phyloP scores from a whole-genome alignment of 2,888 invertebrate genomes.

The Leistus spinibarbis region DNA sequence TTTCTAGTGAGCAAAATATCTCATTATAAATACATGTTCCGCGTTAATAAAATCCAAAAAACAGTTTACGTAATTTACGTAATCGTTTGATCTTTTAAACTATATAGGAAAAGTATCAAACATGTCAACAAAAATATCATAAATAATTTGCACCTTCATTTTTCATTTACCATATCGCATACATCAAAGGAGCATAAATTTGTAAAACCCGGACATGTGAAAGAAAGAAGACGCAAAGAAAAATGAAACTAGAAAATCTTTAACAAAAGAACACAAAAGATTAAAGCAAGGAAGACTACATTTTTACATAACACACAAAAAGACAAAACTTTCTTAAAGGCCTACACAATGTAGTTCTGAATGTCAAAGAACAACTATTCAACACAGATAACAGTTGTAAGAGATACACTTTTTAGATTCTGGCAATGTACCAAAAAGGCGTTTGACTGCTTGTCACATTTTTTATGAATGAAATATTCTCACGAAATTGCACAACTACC shows the following conservation, averaged over 20 bases:
- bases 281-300: no score
- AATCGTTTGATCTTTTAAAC: not conserved
- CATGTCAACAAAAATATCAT: not conserved
- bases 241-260: not conserved
- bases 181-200: not conserved
- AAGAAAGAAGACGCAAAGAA: not conserved
- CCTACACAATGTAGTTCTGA: not conserved
- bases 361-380: not conserved
- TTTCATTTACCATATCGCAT: not conserved
- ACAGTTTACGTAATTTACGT: not conserved
- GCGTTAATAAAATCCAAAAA: not conserved
- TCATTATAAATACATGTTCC: no score
- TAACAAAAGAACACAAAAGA: not conserved
- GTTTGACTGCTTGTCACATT: not conserved
- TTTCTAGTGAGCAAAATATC: no score
- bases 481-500: not conserved
- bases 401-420: not conserved
- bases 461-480: not conserved
- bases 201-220: not conserved
- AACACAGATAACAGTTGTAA: not conserved
- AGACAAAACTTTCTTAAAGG: not conserved
- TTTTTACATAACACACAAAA: not conserved
- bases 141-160: not conserved
- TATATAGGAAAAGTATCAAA: not conserved
- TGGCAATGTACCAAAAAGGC: not conserved